Percentiles rank a stretch among this genome's conserved stretches.
Evolutionary conservation across 2,113 vertebrate genomes (phyloP).

Genomic region (Ramphastos sulfuratus): DNA sequence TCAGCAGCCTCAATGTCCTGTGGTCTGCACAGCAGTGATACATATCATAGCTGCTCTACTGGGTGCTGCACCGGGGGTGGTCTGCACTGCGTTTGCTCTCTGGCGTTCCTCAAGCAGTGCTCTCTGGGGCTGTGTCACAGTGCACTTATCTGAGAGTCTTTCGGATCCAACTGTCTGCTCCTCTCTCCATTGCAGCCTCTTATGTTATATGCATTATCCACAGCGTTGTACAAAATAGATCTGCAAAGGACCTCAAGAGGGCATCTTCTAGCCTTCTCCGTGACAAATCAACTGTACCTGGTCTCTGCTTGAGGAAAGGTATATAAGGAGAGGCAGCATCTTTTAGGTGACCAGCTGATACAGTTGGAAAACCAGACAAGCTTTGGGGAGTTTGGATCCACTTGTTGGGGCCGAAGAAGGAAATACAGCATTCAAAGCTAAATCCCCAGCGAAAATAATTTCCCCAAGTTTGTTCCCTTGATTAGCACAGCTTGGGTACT

Average conservation of each 20-base stretch:
- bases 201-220: fast-evolving
- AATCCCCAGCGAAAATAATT: neutral
- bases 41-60: neutral
- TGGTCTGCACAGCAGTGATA: neutral
- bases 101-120: neutral
- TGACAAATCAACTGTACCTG: constrained; percentile 19
- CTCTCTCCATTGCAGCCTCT: neutral
- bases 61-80: neutral
- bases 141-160: neutral
- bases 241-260: constrained; percentile 65
- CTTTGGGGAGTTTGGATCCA: neutral
- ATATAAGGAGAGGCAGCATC: neutral
- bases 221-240: neutral
- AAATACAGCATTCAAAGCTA: neutral
- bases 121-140: neutral
- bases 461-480: neutral
- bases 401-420: neutral
- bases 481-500: neutral
- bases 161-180: neutral
- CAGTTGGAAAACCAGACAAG: neutral
- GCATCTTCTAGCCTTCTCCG: constrained; percentile 54
- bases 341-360: neutral
- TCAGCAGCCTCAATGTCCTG: neutral
- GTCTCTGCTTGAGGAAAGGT: neutral
- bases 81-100: neutral